Conservation (phyloP, 2,888 invertebrate species). For the Andrena trimmerana region DNA sequence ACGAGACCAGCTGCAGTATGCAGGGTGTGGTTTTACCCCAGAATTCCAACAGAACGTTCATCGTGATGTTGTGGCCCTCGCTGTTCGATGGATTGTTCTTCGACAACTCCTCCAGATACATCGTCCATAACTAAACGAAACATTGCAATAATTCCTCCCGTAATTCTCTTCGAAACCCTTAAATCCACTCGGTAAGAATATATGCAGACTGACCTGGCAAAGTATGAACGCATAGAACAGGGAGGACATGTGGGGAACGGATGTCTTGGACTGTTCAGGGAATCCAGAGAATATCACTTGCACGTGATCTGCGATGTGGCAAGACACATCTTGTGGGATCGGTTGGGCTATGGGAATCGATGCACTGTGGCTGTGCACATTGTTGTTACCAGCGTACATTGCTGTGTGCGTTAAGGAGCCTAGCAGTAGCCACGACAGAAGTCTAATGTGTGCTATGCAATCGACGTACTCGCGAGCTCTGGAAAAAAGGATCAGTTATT, state of each 20-base stretch:
- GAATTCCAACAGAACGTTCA: constrained; percentile 97
- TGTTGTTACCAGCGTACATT: constrained; percentile 83
- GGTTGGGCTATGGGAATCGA: constrained; percentile 89
- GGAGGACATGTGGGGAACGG: constrained; percentile 97
- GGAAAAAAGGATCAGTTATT: constrained; percentile 33
- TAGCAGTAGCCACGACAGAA: constrained; percentile 97
- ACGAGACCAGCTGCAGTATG: constrained; percentile 95
- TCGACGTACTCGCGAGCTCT: constrained; percentile 98
- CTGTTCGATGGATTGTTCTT: constrained; percentile 88
- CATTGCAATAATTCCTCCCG: not conserved
- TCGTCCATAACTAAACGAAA: constrained; percentile 93
- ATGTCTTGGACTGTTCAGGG: constrained; percentile 97
- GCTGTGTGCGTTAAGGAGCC: constrained; percentile 95
- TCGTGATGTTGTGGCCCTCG: constrained; percentile 91
- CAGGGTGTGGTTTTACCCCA: constrained; percentile 99
- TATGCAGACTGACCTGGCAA: constrained; percentile 90
- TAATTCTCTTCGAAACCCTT: not conserved
- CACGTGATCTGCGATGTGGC: constrained; percentile 98
- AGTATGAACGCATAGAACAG: constrained; percentile 98
- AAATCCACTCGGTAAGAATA: not conserved
- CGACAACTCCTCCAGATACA: constrained; percentile 97
- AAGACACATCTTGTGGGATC: constrained; percentile 97
- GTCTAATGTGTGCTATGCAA: constrained; percentile 96
- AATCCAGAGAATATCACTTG: constrained; percentile 98
- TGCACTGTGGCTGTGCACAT: constrained; percentile 78